Percentiles rank a stretch among this genome's conserved stretches.
Evolutionary conservation across 2,888 invertebrate genomes (phyloP).

Genomic region (Latrodectus elegans): DNA sequence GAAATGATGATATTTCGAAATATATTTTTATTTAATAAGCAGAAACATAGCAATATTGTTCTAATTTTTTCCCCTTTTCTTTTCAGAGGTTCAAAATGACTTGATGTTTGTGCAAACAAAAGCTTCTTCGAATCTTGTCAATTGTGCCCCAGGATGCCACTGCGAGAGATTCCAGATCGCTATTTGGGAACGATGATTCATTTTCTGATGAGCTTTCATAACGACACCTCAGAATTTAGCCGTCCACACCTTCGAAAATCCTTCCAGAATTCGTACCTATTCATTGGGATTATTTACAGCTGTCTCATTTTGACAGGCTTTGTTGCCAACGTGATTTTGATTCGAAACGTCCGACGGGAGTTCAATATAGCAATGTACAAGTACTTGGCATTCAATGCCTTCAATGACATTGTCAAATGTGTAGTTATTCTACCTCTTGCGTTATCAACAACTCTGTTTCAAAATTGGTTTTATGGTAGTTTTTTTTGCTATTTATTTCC

Average conservation of each 20-base stretch:
- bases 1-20: no score
- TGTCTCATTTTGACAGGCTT: slow-evolving; percentile 79
- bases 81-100: no score
- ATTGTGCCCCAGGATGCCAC: slow-evolving; percentile 25
- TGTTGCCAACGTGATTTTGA: slow-evolving; percentile 79
- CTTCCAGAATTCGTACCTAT: slow-evolving; percentile 78
- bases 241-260: slow-evolving; percentile 80
- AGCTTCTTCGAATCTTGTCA: no score
- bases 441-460: slow-evolving; percentile 81
- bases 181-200: slow-evolving; percentile 74
- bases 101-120: no score
- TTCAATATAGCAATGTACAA: slow-evolving; percentile 75
- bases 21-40: no score
- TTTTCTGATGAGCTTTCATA: slow-evolving; percentile 74
- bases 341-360: slow-evolving; percentile 76
- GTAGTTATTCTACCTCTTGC: slow-evolving; percentile 82
- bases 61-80: no score
- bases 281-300: slow-evolving; percentile 81
- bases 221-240: slow-evolving; percentile 78
- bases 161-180: slow-evolving; percentile 72
- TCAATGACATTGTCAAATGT: slow-evolving; percentile 82
- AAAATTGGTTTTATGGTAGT: slow-evolving; percentile 84
- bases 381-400: slow-evolving; percentile 81
- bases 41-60: no score
- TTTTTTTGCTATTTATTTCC: slow-evolving; percentile 84